These are phyloP conservation scores for Podarcis raffonei DNA, from an alignment of 2,113 vertebrate species.

Conservation along the genomic window DNA sequence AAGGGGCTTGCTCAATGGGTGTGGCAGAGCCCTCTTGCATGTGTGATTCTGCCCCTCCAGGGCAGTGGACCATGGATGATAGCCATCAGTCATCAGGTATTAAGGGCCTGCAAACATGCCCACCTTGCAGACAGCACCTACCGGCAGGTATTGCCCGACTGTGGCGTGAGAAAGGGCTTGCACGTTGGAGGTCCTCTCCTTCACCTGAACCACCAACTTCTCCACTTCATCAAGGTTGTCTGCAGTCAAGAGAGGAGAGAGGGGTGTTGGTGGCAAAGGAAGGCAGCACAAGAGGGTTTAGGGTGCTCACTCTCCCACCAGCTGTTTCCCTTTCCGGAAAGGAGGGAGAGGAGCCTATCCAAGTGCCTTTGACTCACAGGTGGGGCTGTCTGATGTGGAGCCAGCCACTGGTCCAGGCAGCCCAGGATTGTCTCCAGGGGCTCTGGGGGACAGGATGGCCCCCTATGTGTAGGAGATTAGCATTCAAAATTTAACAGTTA, in stretches of 20 bases:
- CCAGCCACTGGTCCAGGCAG: no score
- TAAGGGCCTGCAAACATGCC: not conserved
- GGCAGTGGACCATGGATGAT: no score
- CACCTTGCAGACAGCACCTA: constrained; percentile 21
- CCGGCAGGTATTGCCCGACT: constrained; percentile 63
- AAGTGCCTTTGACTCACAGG: not conserved
- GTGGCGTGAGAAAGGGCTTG: constrained; percentile 71
- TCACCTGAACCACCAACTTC: constrained; percentile 66
- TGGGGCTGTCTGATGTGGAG: not conserved
- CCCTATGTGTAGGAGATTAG: no score
- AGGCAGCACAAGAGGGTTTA: no score
- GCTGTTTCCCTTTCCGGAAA: not conserved
- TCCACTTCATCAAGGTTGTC: constrained; percentile 74
- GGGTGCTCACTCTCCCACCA: not conserved
- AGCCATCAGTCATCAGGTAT: not conserved
- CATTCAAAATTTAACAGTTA: no score
- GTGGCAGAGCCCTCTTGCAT: no score
- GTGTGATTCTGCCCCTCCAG: no score
- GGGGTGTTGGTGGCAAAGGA: not conserved
- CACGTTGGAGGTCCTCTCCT: constrained; percentile 70
- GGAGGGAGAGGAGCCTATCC: not conserved
- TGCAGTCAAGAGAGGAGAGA: constrained; percentile 24
- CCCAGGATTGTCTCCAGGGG: no score
- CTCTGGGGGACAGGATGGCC: no score
- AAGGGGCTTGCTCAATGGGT: not conserved